Conservation (phyloP, 2,888 invertebrate species). For the Nebria salina region DNA sequence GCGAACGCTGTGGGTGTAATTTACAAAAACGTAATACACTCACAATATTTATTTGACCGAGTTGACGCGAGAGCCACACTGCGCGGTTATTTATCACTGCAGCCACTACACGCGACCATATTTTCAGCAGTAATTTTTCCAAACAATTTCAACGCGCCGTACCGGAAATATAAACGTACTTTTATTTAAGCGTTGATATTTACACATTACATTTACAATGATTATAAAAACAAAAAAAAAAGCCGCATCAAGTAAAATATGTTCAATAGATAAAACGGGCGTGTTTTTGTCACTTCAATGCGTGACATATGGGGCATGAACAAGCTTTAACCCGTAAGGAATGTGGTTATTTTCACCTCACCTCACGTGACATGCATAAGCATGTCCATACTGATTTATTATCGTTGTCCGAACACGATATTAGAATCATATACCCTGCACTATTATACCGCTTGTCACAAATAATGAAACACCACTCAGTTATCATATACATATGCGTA, state of each 20-base stretch:
- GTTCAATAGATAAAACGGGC: neutral
- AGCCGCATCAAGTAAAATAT: too few species aligned
- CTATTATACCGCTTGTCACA: conserved; percentile 8
- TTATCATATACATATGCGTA: neutral
- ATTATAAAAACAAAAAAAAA: too few species aligned
- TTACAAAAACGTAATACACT: neutral
- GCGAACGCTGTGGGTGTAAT: neutral
- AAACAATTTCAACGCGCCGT: neutral
- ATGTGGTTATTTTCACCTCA: conserved; percentile 29
- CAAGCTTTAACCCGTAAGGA: conserved; percentile 8
- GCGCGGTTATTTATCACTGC: neutral
- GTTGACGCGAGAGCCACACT: neutral
- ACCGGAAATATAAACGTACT: too few species aligned
- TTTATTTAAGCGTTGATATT: too few species aligned
- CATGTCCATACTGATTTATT: conserved; percentile 35
- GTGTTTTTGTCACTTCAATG: conserved; percentile 30
- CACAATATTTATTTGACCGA: neutral
- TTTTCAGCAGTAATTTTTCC: neutral
- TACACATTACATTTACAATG: too few species aligned
- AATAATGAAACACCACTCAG: conserved; percentile 2
- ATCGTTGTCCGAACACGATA: conserved; percentile 5
- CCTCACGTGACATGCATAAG: conserved; percentile 20
- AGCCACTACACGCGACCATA: neutral
- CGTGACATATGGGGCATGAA: conserved; percentile 31
- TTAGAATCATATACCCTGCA: conserved; percentile 4